A percentile compares a stretch with the other conserved stretches of the same genome.
phyloP scores from a whole-genome alignment of 2,888 invertebrate genomes.

The Strigamia maritima region DNA sequence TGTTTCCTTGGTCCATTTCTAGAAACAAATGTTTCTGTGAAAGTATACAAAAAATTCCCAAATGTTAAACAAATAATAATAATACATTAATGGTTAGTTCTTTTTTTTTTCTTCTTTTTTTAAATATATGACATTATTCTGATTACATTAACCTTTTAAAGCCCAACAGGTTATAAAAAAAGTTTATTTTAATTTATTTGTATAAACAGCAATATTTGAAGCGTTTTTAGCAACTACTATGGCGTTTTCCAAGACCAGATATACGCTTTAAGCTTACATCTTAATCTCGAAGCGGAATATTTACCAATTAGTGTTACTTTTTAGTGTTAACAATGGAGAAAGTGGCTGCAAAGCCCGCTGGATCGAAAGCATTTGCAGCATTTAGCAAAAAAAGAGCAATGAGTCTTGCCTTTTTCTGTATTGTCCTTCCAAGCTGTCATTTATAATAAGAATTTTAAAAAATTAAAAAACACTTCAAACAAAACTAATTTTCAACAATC shows the following conservation, averaged over 20 bases:
- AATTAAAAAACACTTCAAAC: too few relatives aligned
- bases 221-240: not conserved
- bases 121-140: not conserved
- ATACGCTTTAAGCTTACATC: not conserved
- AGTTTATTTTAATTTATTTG: not conserved
- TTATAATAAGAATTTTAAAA: too few relatives aligned
- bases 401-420: not conserved
- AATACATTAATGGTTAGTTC: too few relatives aligned
- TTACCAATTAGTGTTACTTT: not conserved
- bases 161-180: not conserved
- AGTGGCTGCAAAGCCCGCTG: not conserved
- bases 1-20: slow-evolving; percentile 30
- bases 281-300: not conserved
- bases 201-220: not conserved
- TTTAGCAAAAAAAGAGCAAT: not conserved
- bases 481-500: too few relatives aligned
- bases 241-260: not conserved
- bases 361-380: not conserved
- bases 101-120: not conserved
- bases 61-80: not conserved
- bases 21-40: slow-evolving; percentile 16
- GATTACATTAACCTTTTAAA: not conserved
- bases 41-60: not conserved
- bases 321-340: not conserved
- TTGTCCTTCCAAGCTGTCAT: not conserved